These are phyloP conservation scores for Caenorhabditis elegans DNA, from an alignment of 1,140 invertebrate species.

Conservation along the genomic window WBcel235 BX284602.5:7339001-7339500, in stretches of 20 bases:
- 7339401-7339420: slow-evolving; percentile 17
- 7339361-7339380: not conserved
- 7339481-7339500: no score
- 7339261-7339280: slow-evolving; percentile 17
- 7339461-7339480: no score
- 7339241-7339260: not conserved
- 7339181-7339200: no score
- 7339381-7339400: not conserved
- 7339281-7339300: not conserved
- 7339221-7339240: not conserved
- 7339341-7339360: not conserved
- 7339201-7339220: not conserved
- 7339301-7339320: slow-evolving; percentile 1
- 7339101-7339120: no score
- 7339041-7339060: not conserved
- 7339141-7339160: not conserved
- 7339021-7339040: not conserved
- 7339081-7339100: not conserved
- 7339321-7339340: not conserved
- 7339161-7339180: not conserved
- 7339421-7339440: no score
- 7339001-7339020: no score
- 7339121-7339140: not conserved
- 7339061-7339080: not conserved
- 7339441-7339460: no score